A percentile compares a stretch with the other conserved stretches of the same genome.
These are phyloP conservation scores for Mythimna vitellina DNA, from an alignment of 2,888 invertebrate species.

Conservation along the genomic window DNA sequence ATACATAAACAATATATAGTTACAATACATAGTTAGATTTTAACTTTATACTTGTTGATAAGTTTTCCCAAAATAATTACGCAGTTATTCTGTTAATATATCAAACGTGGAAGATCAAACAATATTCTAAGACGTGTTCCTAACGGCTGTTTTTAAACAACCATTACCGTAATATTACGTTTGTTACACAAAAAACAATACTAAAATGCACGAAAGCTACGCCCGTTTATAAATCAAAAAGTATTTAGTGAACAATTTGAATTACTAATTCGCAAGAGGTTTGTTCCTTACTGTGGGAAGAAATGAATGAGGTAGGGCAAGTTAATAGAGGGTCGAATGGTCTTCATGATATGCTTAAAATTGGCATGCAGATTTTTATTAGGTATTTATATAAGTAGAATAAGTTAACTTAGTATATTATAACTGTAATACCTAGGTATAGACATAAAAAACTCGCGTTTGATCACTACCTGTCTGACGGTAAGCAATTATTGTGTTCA, in stretches of 20 bases:
- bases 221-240: slow-evolving; percentile 74
- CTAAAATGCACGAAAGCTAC: slow-evolving; percentile 56
- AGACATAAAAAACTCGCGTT: too few relatives aligned
- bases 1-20: too few relatives aligned
- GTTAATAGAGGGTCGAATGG: not conserved
- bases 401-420: too few relatives aligned
- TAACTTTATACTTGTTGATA: too few relatives aligned
- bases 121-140: slow-evolving; percentile 22
- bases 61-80: too few relatives aligned
- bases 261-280: slow-evolving; percentile 76
- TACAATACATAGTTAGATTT: too few relatives aligned
- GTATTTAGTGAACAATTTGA: slow-evolving; percentile 79
- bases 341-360: slow-evolving; percentile 2
- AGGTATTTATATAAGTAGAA: too few relatives aligned
- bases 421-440: too few relatives aligned
- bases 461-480: too few relatives aligned
- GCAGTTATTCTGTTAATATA: too few relatives aligned
- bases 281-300: slow-evolving; percentile 37
- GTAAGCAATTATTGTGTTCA: too few relatives aligned
- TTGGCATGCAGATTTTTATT: not conserved
- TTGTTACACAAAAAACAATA: slow-evolving; percentile 56
- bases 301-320: slow-evolving; percentile 6
- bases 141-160: slow-evolving; percentile 36
- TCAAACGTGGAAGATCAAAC: not conserved
- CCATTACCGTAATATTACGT: slow-evolving; percentile 39